A percentile compares a stretch with the other conserved stretches of the same genome.
Conservation (phyloP, 2,113 vertebrate species). For the Camelus dromedarius region DNA sequence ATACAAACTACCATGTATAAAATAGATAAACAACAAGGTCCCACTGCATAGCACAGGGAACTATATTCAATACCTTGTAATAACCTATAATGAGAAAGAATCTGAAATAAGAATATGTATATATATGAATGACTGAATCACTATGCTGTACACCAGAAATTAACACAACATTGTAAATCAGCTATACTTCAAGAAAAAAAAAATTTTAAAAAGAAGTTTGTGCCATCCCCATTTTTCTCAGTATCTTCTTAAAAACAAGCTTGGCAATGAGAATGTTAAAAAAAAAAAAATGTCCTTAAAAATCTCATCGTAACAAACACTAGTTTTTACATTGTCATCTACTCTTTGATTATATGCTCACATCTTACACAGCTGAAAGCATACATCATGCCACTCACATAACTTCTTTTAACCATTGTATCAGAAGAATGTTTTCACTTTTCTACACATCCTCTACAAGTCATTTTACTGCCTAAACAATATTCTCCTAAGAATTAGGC, state of each 20-base stretch:
- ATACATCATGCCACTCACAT: background rate
- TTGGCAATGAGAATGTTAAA: background rate
- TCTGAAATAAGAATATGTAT: no score
- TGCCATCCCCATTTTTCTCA: background rate
- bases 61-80: no score
- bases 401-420: background rate
- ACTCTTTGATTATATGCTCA: background rate
- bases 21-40: no score
- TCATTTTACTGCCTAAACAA: background rate
- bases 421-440: background rate
- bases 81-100: no score
- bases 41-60: no score
- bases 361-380: background rate
- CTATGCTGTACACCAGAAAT: no score
- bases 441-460: background rate
- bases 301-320: background rate
- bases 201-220: background rate
- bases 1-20: no score
- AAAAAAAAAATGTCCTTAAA: slow-evolving; percentile 1
- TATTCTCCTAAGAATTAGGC: background rate
- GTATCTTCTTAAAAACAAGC: background rate
- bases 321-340: background rate
- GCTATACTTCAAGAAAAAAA: no score
- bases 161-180: no score
- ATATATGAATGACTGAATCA: no score